A percentile compares a stretch with the other conserved stretches of the same genome.
Conservation (phyloP, 2,888 invertebrate genomes). For the Xestobium rufovillosum region DNA sequence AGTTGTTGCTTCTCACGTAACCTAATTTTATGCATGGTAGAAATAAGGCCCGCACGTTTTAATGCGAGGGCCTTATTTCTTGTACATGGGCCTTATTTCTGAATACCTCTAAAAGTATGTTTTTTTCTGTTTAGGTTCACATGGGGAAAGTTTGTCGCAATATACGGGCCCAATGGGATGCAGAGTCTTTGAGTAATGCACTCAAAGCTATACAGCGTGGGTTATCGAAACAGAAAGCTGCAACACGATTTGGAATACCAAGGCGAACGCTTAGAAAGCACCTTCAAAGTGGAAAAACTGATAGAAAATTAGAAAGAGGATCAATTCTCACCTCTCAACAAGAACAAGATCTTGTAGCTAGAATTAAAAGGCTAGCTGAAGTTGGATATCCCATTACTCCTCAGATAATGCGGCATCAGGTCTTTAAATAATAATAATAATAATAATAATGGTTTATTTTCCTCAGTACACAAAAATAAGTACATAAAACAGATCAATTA, state of each 20-base stretch:
- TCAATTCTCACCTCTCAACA: slow-evolving; percentile 11
- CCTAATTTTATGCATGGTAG: too few species aligned
- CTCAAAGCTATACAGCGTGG: slow-evolving; percentile 9
- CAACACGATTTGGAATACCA: slow-evolving; percentile 9
- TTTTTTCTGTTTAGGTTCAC: too few species aligned
- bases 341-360: slow-evolving; percentile 16
- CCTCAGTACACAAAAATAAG: too few species aligned
- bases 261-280: slow-evolving; percentile 12
- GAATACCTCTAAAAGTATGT: too few species aligned
- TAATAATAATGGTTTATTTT: too few species aligned
- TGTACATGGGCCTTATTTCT: too few species aligned
- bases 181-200: slow-evolving; percentile 6
- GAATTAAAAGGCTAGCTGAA: slow-evolving; percentile 15
- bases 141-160: slow-evolving; percentile 4
- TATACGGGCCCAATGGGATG: slow-evolving; percentile 9
- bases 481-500: too few species aligned
- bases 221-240: slow-evolving; percentile 9
- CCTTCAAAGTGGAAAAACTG: slow-evolving; percentile 1
- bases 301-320: slow-evolving; percentile 8
- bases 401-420: slow-evolving; percentile 9
- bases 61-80: too few species aligned
- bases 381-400: slow-evolving; percentile 12
- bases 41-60: too few species aligned
- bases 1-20: too few species aligned
- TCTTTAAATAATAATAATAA: too few species aligned